Evolutionary conservation across 1,140 invertebrate genomes (phyloP).

Genomic region (Arctopsyche grandis): DNA sequence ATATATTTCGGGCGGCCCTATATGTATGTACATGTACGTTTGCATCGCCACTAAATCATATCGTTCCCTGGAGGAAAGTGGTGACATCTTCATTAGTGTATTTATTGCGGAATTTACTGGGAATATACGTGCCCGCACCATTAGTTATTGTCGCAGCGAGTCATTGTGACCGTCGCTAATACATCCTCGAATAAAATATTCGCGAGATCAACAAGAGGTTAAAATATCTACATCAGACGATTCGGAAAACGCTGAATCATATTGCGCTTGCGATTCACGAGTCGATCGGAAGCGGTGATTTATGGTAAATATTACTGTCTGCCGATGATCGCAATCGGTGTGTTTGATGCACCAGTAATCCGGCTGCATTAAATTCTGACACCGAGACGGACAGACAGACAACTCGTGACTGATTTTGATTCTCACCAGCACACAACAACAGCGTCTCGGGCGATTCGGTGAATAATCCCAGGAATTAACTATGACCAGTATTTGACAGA

Average conservation of each 20-base stretch:
- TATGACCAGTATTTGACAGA: neutral
- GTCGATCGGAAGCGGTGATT: conserved; percentile 32
- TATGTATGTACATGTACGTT: conserved; percentile 15
- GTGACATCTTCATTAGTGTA: conserved; percentile 53
- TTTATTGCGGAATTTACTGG: conserved; percentile 48
- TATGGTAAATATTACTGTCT: conserved; percentile 45
- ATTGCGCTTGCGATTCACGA: neutral
- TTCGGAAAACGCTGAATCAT: neutral
- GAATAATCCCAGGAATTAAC: neutral
- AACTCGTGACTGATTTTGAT: conserved; percentile 43
- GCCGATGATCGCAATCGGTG: conserved; percentile 19
- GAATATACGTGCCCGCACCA: neutral
- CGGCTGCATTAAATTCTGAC: conserved; percentile 42
- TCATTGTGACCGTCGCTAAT: conserved; percentile 8
- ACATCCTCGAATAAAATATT: conserved; percentile 23
- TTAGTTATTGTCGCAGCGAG: conserved; percentile 35
- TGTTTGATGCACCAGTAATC: conserved; percentile 45
- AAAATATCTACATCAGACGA: neutral
- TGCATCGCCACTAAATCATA: conserved; percentile 43
- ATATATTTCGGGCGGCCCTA: neutral
- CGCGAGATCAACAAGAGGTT: neutral
- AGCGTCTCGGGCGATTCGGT: neutral
- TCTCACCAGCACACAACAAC: conserved; percentile 4
- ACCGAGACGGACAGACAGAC: conserved; percentile 30
- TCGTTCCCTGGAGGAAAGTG: conserved; percentile 35